These are phyloP conservation scores for Danio albolineatus DNA, from an alignment of 2,797 vertebrate genomes.

Conservation along the genomic window DNA sequence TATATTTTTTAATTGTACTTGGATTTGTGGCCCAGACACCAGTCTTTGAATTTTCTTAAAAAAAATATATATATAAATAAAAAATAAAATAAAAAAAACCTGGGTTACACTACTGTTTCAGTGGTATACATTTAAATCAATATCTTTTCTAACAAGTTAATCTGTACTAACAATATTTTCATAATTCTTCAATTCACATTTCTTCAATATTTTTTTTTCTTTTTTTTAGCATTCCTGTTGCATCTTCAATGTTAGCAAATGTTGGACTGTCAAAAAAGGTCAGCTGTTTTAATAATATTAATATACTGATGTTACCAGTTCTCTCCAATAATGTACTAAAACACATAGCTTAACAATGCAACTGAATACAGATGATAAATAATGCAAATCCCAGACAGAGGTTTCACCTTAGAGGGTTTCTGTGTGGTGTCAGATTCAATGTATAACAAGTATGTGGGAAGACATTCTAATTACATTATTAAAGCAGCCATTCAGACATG, in stretches of 20 bases:
- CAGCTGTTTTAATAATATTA: conserved; percentile 14
- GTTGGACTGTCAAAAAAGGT: conserved; percentile 36
- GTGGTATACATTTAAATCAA: not conserved
- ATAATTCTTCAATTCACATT: not conserved
- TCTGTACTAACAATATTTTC: not conserved
- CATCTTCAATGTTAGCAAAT: not conserved
- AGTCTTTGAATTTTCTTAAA: no score
- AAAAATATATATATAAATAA: no score
- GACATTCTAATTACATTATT: conserved; percentile 13
- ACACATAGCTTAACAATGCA: not conserved
- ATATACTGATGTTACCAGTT: not conserved
- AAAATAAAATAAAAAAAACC: no score
- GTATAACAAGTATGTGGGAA: not conserved
- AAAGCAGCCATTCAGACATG: conserved; percentile 9
- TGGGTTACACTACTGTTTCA: not conserved
- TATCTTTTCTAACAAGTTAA: not conserved
- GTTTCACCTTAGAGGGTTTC: not conserved
- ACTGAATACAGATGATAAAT: conserved; percentile 1
- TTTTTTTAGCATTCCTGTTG: not conserved
- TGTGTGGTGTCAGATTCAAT: not conserved
- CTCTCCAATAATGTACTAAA: not conserved
- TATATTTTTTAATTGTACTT: no score
- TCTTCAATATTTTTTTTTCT: not conserved
- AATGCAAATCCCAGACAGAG: not conserved
- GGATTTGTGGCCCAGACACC: no score